phyloP scores from a whole-genome alignment of 2,888 invertebrate genomes.

The Adelphocoris suturalis region DNA sequence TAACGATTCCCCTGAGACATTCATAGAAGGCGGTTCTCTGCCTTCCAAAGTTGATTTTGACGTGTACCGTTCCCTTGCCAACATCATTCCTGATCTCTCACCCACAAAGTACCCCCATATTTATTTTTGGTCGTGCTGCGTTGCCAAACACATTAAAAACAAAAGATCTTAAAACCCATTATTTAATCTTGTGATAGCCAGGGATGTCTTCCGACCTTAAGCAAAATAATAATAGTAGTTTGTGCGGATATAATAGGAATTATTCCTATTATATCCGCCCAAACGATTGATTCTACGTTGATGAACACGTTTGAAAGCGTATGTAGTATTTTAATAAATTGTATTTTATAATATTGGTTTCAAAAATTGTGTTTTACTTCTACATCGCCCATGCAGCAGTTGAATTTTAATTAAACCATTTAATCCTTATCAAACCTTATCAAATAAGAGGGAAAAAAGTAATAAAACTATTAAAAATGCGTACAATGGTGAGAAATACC shows the following conservation, averaged over 20 bases:
- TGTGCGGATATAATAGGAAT: neutral
- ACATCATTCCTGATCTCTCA: conserved; percentile 38
- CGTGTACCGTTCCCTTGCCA: conserved; percentile 30
- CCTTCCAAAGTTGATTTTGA: conserved; percentile 58
- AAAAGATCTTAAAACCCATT: neutral
- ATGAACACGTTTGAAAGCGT: conserved; percentile 24
- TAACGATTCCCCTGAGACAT: conserved; percentile 39
- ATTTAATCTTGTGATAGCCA: neutral
- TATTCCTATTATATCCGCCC: neutral
- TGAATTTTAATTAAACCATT: too few species aligned
- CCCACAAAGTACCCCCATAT: conserved; percentile 21
- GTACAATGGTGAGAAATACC: too few species aligned
- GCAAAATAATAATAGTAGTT: neutral
- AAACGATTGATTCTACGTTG: neutral
- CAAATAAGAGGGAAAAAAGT: too few species aligned
- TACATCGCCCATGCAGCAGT: too few species aligned
- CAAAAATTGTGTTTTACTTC: neutral
- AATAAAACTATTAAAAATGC: too few species aligned
- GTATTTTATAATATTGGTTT: conserved; percentile 45
- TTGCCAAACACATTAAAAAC: conserved; percentile 37
- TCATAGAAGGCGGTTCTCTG: conserved; percentile 39
- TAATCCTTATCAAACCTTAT: too few species aligned
- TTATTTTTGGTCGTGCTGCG: conserved; percentile 44
- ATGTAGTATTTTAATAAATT: conserved; percentile 52
- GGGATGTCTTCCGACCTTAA: conserved; percentile 4